Percentiles rank a stretch among this genome's conserved stretches.
phyloP scores from a whole-genome alignment of 2,888 invertebrate genomes.

The Andrena minutula region DNA sequence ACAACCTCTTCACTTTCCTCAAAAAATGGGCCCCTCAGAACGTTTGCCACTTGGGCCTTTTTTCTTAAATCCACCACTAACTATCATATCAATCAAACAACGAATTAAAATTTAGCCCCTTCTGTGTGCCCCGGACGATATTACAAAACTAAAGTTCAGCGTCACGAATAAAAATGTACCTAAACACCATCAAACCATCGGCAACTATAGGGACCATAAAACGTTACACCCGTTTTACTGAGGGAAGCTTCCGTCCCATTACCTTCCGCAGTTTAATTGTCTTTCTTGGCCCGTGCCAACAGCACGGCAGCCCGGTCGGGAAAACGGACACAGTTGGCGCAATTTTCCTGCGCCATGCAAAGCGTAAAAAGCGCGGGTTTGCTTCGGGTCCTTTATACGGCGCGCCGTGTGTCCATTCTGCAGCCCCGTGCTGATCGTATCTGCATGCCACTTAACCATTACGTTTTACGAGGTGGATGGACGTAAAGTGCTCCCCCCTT shows the following conservation, averaged over 20 bases:
- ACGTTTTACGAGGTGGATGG: slow-evolving; percentile 68
- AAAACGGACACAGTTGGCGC: slow-evolving; percentile 19
- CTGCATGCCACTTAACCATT: slow-evolving; percentile 65
- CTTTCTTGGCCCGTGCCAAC: neutral
- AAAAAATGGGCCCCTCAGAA: too few relatives aligned
- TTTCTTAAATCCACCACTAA: too few relatives aligned
- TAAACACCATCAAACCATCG: too few relatives aligned
- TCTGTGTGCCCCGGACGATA: too few relatives aligned
- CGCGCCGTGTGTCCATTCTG: slow-evolving; percentile 33
- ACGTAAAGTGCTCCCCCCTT: slow-evolving; percentile 52
- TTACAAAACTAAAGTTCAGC: too few relatives aligned
- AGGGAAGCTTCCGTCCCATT: neutral
- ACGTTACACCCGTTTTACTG: neutral
- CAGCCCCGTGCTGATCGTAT: slow-evolving; percentile 56
- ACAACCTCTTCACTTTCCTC: too few relatives aligned
- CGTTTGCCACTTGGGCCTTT: too few relatives aligned
- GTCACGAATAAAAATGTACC: too few relatives aligned
- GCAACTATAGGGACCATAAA: too few relatives aligned
- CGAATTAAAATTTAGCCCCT: too few relatives aligned
- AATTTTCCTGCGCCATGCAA: slow-evolving; percentile 42
- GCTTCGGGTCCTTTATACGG: slow-evolving; percentile 46
- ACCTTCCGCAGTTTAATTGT: neutral
- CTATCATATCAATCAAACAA: too few relatives aligned
- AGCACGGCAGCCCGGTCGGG: neutral
- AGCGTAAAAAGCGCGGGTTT: slow-evolving; percentile 19